phyloP scores from a whole-genome alignment of 2,888 invertebrate genomes.

The Sisyra terminalis region DNA sequence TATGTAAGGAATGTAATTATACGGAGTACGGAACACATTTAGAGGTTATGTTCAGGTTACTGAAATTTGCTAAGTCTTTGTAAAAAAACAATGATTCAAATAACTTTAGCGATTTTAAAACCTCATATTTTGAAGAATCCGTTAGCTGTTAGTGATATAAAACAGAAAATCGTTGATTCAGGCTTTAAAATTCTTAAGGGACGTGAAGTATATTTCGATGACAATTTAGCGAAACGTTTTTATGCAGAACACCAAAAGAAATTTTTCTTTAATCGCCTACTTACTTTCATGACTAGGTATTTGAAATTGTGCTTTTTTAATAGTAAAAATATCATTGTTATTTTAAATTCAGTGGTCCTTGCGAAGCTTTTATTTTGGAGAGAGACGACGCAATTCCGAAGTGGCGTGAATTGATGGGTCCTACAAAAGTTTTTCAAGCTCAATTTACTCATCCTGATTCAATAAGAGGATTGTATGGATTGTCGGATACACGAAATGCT shows the following conservation, averaged over 20 bases:
- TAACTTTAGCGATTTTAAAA: slow-evolving; percentile 70
- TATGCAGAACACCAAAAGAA: slow-evolving; percentile 68
- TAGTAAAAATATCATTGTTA: too few species aligned
- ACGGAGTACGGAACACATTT: too few species aligned
- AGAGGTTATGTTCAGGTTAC: too few species aligned
- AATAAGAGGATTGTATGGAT: slow-evolving; percentile 68
- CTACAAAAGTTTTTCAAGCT: slow-evolving; percentile 73
- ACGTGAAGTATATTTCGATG: slow-evolving; percentile 42
- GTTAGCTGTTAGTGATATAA: slow-evolving; percentile 48
- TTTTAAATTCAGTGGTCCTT: slow-evolving; percentile 77
- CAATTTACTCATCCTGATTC: slow-evolving; percentile 61
- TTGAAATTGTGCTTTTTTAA: slow-evolving; percentile 7
- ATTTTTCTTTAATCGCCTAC: slow-evolving; percentile 68
- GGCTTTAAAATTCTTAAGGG: slow-evolving; percentile 59
- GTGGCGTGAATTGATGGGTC: slow-evolving; percentile 79
- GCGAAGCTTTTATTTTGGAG: slow-evolving; percentile 63
- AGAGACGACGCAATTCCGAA: slow-evolving; percentile 54
- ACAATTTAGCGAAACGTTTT: slow-evolving; percentile 50
- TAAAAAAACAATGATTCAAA: too few species aligned
- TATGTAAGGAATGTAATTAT: too few species aligned
- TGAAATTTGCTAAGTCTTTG: too few species aligned
- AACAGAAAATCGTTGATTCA: slow-evolving; percentile 42
- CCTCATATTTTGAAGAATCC: slow-evolving; percentile 72
- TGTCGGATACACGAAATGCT: slow-evolving; percentile 89
- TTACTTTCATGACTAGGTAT: slow-evolving; percentile 69